These are phyloP conservation scores for Brachypteracias leptosomus DNA, from an alignment of 2,113 vertebrate genomes.

Conservation along the genomic window DNA sequence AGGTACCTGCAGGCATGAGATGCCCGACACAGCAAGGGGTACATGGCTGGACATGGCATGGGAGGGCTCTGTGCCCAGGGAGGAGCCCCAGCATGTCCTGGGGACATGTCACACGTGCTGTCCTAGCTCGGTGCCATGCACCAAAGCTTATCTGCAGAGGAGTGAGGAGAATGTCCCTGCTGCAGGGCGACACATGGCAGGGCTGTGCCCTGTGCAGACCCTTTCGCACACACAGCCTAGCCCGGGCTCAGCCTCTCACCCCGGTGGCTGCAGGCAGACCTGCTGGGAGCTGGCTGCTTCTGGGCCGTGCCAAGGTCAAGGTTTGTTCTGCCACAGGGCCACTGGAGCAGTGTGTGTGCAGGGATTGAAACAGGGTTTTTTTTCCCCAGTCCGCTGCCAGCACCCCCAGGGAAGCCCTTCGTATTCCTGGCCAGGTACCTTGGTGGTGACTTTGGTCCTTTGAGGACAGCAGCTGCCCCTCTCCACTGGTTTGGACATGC, in stretches of 20 bases:
- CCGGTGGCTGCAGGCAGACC: fast-evolving
- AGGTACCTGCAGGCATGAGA: fast-evolving
- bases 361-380: neutral
- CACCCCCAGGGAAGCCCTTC: neutral
- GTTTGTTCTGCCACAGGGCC: neutral
- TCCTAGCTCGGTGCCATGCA: neutral
- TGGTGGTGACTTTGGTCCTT: neutral
- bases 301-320: neutral
- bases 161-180: neutral
- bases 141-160: neutral
- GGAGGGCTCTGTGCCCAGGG: neutral
- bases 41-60: fast-evolving
- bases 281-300: neutral
- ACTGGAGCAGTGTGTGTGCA: neutral
- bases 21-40: fast-evolving
- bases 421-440: neutral
- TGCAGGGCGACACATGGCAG: neutral
- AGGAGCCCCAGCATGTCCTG: neutral
- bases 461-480: neutral
- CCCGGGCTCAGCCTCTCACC: fast-evolving
- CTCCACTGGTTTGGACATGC: fast-evolving
- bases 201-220: neutral
- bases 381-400: neutral
- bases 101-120: neutral
- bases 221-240: fast-evolving